Conservation (phyloP, 92 coral and sea anemone species). For the Palythoa grandiflora region DNA sequence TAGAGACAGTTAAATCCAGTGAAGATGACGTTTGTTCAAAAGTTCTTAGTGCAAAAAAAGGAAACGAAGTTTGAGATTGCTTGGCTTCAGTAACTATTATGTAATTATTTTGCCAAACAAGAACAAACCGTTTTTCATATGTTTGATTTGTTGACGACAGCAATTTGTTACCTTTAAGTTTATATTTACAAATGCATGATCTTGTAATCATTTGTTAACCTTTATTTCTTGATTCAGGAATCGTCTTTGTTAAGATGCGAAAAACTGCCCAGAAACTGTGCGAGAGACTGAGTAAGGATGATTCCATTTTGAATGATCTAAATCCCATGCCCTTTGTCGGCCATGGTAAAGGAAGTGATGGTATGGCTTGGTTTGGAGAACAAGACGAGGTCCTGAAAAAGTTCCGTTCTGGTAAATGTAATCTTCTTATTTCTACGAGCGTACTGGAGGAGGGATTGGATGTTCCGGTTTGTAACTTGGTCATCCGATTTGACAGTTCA, state of each 20-base stretch:
- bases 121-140: too few relatives aligned
- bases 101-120: too few relatives aligned
- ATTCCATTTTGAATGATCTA: slow-evolving; percentile 47
- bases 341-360: slow-evolving; percentile 92
- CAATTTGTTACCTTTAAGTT: too few relatives aligned
- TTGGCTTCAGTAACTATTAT: too few relatives aligned
- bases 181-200: neutral
- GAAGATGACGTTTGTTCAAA: too few relatives aligned
- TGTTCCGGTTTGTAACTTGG: slow-evolving; percentile 96
- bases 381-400: slow-evolving; percentile 86
- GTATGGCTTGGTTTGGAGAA: slow-evolving; percentile 96
- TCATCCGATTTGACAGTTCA: slow-evolving; percentile 92
- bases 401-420: slow-evolving; percentile 89
- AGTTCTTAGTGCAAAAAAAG: too few relatives aligned
- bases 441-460: slow-evolving; percentile 98
- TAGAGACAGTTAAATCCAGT: too few relatives aligned
- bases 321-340: slow-evolving; percentile 94
- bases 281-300: slow-evolving; percentile 69
- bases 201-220: neutral
- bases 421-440: slow-evolving; percentile 87
- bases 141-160: too few relatives aligned
- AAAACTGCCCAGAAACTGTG: slow-evolving; percentile 90
- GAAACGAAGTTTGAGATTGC: too few relatives aligned
- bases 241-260: slow-evolving; percentile 93
- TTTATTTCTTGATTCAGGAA: slow-evolving; percentile 50